A percentile compares a stretch with the other conserved stretches of the same genome.
Evolutionary conservation across 2,888 invertebrate genomes (phyloP).

Genomic region (Caenorhabditis sp.): DNA sequence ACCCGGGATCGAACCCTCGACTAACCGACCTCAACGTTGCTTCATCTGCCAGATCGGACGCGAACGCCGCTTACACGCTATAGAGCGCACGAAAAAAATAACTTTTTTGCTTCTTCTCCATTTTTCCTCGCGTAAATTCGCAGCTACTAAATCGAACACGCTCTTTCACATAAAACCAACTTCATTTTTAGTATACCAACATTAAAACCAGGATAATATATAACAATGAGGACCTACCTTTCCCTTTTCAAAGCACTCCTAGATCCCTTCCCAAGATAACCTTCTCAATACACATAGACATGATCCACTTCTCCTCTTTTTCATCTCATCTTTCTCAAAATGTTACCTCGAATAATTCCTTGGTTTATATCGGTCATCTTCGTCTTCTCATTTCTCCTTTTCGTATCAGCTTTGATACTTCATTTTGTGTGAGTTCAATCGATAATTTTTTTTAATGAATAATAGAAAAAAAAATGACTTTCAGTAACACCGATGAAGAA

Average conservation of each 20-base stretch:
- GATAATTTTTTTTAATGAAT: neutral
- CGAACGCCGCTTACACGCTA: too few species aligned
- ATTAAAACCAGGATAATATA: neutral
- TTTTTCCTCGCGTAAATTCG: too few species aligned
- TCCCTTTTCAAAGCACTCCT: neutral
- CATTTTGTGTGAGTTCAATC: constrained; percentile 31
- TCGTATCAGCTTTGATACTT: constrained; percentile 22
- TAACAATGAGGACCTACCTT: too few species aligned
- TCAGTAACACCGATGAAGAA: constrained; percentile 15
- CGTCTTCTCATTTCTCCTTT: constrained; percentile 27
- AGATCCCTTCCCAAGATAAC: neutral
- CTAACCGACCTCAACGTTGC: too few species aligned
- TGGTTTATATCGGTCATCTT: constrained; percentile 29
- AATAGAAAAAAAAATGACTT: neutral
- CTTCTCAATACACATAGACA: neutral
- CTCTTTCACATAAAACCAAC: too few species aligned
- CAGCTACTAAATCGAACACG: too few species aligned
- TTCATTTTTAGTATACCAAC: neutral
- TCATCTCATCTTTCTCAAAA: constrained; percentile 3
- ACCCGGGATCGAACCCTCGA: too few species aligned
- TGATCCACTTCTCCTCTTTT: neutral
- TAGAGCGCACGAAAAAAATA: too few species aligned
- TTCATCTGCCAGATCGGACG: too few species aligned
- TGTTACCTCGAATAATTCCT: constrained; percentile 36
- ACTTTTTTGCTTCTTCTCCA: neutral